Conservation (phyloP, 2,888 invertebrate species). For the Tribolium freemani region DNA sequence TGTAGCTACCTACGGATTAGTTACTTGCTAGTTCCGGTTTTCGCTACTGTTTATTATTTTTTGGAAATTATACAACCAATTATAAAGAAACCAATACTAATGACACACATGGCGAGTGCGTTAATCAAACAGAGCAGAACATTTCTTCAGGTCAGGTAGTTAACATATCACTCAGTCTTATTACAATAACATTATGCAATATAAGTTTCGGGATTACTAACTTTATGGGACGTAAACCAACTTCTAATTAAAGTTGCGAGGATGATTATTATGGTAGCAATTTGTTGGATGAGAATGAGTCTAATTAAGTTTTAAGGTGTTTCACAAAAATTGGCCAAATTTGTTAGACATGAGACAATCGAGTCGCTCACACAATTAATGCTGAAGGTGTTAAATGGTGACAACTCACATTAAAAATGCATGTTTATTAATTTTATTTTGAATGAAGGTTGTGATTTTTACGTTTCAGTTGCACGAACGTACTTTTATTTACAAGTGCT, state of each 20-base stretch:
- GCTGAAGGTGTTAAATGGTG: background rate
- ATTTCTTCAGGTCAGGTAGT: conserved; percentile 22
- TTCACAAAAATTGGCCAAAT: background rate
- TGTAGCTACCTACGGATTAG: background rate
- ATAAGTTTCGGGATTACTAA: background rate
- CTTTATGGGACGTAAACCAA: background rate
- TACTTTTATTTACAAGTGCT: too few species aligned
- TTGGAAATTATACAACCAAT: conserved; percentile 2
- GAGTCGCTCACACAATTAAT: background rate
- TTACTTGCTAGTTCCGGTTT: conserved; percentile 6
- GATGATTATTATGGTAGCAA: background rate
- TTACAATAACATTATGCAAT: conserved; percentile 15
- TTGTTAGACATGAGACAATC: background rate
- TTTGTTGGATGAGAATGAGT: conserved; percentile 11
- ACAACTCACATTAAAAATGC: too few species aligned
- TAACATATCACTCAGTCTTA: background rate
- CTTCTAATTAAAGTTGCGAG: background rate
- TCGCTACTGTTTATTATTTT: background rate
- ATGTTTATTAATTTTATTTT: too few species aligned
- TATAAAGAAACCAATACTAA: background rate
- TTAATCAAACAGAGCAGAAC: conserved; percentile 37
- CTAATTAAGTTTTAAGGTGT: background rate
- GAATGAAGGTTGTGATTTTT: too few species aligned
- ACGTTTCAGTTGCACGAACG: too few species aligned
- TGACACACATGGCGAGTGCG: conserved; percentile 3